Evolutionary conservation across 2,888 invertebrate genomes (phyloP).

Genomic region (Entomobrya multifasciata): DNA sequence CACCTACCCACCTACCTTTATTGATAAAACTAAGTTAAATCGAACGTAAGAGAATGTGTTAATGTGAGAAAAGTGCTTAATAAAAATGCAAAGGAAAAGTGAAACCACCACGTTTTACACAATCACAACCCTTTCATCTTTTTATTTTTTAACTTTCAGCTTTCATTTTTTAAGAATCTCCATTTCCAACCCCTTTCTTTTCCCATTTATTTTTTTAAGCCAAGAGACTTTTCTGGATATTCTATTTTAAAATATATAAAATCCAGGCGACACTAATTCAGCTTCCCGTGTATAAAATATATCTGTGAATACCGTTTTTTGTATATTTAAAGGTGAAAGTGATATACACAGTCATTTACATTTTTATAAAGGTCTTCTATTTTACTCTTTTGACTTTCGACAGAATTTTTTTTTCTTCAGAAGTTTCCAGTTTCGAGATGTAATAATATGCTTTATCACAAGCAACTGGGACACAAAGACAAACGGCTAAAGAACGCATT

Average conservation of each 20-base stretch:
- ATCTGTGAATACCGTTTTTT: too few relatives aligned
- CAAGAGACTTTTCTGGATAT: too few relatives aligned
- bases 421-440: conserved; percentile 28
- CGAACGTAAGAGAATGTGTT: conserved; percentile 57
- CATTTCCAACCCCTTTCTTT: conserved; percentile 33
- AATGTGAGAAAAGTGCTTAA: conserved; percentile 19
- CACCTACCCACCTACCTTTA: too few relatives aligned
- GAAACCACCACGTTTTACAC: neutral
- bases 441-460: neutral
- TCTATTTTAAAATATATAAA: conserved; percentile 55
- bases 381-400: neutral
- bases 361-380: conserved; percentile 10
- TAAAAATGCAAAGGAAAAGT: conserved; percentile 22
- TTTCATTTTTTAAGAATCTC: neutral
- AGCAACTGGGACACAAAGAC: neutral
- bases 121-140: too few relatives aligned
- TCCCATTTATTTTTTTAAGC: neutral
- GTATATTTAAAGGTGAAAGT: conserved; percentile 49
- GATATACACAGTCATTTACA: neutral
- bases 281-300: too few relatives aligned
- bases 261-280: conserved; percentile 46
- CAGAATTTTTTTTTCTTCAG: too few relatives aligned
- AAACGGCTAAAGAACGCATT: too few relatives aligned
- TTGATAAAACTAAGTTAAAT: conserved; percentile 49
- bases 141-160: too few relatives aligned